Percentiles rank a stretch among this genome's conserved stretches.
phyloP scores from a whole-genome alignment of 2,888 invertebrate genomes.

The Sphaeridia pumilis region DNA sequence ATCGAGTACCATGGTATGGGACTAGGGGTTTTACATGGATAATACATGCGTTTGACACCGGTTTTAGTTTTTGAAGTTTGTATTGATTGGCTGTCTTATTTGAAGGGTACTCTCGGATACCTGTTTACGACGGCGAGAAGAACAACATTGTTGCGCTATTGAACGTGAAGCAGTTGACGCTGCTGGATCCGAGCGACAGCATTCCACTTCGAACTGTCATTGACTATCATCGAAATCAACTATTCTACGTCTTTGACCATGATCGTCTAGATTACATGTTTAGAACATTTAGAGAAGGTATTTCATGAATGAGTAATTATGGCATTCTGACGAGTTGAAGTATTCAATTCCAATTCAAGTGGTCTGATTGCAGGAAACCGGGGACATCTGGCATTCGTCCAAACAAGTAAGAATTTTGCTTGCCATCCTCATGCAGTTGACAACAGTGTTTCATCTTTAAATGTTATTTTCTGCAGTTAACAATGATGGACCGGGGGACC shows the following conservation, averaged over 20 bases:
- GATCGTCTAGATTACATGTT: constrained; percentile 90
- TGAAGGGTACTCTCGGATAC: constrained; percentile 83
- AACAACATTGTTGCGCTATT: constrained; percentile 84
- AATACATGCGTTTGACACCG: too few species aligned
- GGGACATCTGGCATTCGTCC: constrained; percentile 93
- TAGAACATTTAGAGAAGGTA: constrained; percentile 92
- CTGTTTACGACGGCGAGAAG: constrained; percentile 69
- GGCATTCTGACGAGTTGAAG: too few species aligned
- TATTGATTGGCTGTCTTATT: not conserved
- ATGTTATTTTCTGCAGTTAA: too few species aligned
- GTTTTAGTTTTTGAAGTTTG: not conserved
- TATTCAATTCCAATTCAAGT: too few species aligned
- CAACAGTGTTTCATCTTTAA: too few species aligned
- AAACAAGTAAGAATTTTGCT: too few species aligned
- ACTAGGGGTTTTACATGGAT: not conserved
- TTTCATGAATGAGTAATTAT: too few species aligned
- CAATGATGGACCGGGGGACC: constrained; percentile 84
- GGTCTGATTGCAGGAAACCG: constrained; percentile 55
- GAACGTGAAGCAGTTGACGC: constrained; percentile 95
- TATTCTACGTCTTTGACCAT: constrained; percentile 93
- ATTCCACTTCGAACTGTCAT: constrained; percentile 87
- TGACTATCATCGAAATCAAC: constrained; percentile 92
- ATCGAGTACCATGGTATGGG: constrained; percentile 76
- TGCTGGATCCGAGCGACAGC: constrained; percentile 97
- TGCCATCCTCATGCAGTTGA: too few species aligned